phyloP scores from a whole-genome alignment of 1,140 invertebrate genomes.

The Caenorhabditis briggsae region DNA sequence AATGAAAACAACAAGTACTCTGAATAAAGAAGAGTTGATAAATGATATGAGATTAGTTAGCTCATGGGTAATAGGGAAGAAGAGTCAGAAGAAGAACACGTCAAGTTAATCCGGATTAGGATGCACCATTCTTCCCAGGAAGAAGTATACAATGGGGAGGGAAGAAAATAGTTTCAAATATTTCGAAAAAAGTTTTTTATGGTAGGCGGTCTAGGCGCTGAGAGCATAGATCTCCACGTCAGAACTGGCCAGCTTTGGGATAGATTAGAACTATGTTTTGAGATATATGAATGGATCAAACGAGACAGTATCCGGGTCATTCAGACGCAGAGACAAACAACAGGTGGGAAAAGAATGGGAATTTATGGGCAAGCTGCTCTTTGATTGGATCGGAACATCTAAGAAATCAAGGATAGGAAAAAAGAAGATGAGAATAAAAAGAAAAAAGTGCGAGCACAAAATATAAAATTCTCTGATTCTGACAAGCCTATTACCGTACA shows the following conservation, averaged over 20 bases:
- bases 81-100: conserved; percentile 4
- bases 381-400: conserved; percentile 42
- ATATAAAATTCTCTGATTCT: neutral
- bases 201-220: conserved; percentile 44
- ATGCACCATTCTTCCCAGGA: neutral
- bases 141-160: too few relatives aligned
- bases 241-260: conserved; percentile 47
- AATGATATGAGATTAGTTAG: conserved; percentile 12
- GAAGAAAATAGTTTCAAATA: neutral
- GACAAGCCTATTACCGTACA: too few relatives aligned
- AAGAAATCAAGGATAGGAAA: neutral
- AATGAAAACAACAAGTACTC: conserved; percentile 6
- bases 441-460: neutral
- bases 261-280: conserved; percentile 48
- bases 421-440: neutral
- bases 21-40: neutral
- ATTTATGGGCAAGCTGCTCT: conserved; percentile 35
- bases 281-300: conserved; percentile 40
- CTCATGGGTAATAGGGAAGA: neutral
- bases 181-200: neutral
- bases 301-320: conserved; percentile 1
- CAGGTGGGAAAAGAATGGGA: conserved; percentile 39
- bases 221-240: conserved; percentile 51
- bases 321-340: conserved; percentile 10
- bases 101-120: conserved; percentile 43